Evolutionary conservation across 2,797 vertebrate genomes (phyloP), one percentile per base, ranked within the genome.

Genomic region (Trachops cirrhosus): DNA sequence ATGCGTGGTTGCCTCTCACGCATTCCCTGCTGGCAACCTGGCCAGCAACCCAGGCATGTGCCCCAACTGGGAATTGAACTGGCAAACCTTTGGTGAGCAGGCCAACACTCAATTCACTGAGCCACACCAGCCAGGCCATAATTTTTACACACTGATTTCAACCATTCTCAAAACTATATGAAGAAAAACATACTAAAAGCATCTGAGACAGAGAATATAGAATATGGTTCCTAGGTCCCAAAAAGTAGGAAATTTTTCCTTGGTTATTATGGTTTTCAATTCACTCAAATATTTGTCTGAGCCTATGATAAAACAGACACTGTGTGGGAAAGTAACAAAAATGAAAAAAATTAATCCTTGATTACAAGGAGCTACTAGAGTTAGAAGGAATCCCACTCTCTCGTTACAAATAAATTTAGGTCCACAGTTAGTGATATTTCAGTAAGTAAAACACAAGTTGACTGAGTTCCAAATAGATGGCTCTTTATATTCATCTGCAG

Each of bases 341-440:
- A 70, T 54, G 24, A 91, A 96, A 75, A 95, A 86, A 92, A 91
- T 64, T 67, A 85, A 84, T 37, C 26, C 10, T 78, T 95, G 89
- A 67, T 75, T 89, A 41, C n/a, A 82, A 92, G 44, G 16, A 89
- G 39, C 15, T 44, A 71, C 14, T 44, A 67, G 7, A 85, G 22
- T 37, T 77, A 77, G 29, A 16, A 95, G 29, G 32, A 82, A 86
- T 46, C n/a, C 22, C 29, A 94, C 50, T 3, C 37, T 86, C 59
- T 92, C 86, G 62, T 64, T 64, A 95, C 16, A 88, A 96, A 75
- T 48, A 93, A 89, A 92, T 19, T n/a, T 48, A 96, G 41, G 77
- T 26, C 15, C 37, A 89, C 9, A 68, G 29, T 62, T 41, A 67
- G 59, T 82, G 34, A 89, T 29, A 89, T 57, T 90, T 86, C 70